These are phyloP conservation scores for Meganola albula DNA, from an alignment of 2,888 invertebrate species.

Conservation along the genomic window DNA sequence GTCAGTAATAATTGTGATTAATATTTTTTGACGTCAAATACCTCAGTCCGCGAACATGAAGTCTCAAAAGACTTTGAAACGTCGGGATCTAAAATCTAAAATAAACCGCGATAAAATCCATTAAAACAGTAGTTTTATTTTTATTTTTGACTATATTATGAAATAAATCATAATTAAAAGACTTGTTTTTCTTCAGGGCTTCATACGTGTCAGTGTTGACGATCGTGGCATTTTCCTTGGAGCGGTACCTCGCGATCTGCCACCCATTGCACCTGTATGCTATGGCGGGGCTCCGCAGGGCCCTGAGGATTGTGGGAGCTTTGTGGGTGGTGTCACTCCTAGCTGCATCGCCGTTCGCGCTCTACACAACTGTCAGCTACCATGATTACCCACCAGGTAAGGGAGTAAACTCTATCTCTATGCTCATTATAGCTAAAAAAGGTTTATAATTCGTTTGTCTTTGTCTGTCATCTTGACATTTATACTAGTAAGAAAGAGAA, in stretches of 20 bases:
- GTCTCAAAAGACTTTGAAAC: too few relatives aligned
- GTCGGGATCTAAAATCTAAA: too few relatives aligned
- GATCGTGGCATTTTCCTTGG: conserved; percentile 94
- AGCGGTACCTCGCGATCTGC: conserved; percentile 94
- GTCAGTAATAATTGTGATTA: too few relatives aligned
- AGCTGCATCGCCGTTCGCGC: conserved; percentile 86
- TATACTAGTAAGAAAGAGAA: too few relatives aligned
- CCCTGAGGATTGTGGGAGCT: conserved; percentile 85
- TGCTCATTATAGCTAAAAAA: too few relatives aligned
- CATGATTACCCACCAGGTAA: conserved; percentile 83
- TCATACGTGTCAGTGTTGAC: conserved; percentile 94
- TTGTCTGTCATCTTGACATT: too few relatives aligned
- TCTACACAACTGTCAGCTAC: conserved; percentile 85
- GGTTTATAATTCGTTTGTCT: too few relatives aligned
- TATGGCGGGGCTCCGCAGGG: conserved; percentile 89
- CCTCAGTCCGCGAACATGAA: too few relatives aligned
- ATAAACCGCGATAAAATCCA: too few relatives aligned
- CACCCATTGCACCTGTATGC: conserved; percentile 90
- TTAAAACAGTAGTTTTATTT: too few relatives aligned
- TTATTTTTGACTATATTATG: background rate
- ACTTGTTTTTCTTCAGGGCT: conserved; percentile 74
- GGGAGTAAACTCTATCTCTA: conserved; percentile 10
- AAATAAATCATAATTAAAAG: background rate
- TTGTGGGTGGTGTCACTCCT: conserved; percentile 87
- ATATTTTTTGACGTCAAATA: too few relatives aligned